Conservation (phyloP, 2,113 vertebrate species). For the Melanerpes formicivorus region DNA sequence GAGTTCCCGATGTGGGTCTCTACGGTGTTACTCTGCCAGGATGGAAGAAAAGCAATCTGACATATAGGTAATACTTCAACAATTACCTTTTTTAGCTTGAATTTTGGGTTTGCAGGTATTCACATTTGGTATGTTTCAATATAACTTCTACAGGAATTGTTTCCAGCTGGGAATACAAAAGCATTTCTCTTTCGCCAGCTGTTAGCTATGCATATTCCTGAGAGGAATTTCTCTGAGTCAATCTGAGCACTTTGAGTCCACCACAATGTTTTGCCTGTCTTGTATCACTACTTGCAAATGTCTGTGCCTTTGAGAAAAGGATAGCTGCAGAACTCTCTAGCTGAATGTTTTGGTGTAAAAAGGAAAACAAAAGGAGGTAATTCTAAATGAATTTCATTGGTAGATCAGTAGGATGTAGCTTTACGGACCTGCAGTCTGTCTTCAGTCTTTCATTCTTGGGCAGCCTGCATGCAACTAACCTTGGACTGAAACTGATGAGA, state of each 20-base stretch:
- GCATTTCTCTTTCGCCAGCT: not conserved
- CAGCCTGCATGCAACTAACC: too few relatives aligned
- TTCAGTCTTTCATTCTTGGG: too few relatives aligned
- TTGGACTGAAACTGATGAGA: too few relatives aligned
- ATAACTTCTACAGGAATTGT: not conserved
- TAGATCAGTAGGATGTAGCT: too few relatives aligned
- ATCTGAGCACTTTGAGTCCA: not conserved
- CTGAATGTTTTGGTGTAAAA: too few relatives aligned
- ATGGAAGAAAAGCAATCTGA: constrained; percentile 74
- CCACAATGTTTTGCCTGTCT: not conserved
- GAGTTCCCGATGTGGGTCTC: constrained; percentile 75
- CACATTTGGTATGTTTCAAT: not conserved
- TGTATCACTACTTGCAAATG: not conserved
- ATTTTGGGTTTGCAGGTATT: not conserved
- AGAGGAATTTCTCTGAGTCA: not conserved
- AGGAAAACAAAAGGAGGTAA: too few relatives aligned
- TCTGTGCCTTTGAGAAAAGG: too few relatives aligned
- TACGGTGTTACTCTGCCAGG: constrained; percentile 76
- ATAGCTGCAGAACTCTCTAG: too few relatives aligned
- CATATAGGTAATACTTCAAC: constrained; percentile 76
- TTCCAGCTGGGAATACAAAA: not conserved
- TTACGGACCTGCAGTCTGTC: too few relatives aligned
- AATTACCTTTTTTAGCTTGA: not conserved
- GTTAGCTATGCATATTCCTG: not conserved
- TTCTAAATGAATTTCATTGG: too few relatives aligned